Conservation (phyloP, 2,113 vertebrate species). For the Caracal caracal region DNA sequence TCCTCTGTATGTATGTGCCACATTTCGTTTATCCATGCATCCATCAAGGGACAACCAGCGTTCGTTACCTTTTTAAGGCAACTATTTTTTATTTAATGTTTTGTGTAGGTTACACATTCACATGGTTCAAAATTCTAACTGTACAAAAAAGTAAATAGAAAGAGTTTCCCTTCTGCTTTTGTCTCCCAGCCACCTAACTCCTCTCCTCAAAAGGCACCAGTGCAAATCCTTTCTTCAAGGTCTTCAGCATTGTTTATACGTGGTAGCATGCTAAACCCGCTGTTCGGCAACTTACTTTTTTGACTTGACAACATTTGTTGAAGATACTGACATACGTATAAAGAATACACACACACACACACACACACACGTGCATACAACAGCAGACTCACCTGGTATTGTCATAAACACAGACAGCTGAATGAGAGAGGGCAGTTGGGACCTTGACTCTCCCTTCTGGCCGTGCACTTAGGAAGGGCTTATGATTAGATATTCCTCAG, state of each 20-base stretch:
- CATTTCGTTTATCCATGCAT: not conserved
- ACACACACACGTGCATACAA: not conserved
- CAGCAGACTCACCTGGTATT: not conserved
- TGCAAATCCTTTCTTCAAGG: not conserved
- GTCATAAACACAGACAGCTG: not conserved
- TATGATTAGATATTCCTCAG: not conserved
- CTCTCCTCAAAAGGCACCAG: not conserved
- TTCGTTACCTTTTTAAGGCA: constrained; percentile 33
- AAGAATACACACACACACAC: not conserved
- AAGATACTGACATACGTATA: not conserved
- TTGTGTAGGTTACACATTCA: not conserved
- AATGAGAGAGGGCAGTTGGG: not conserved
- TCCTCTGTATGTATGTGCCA: not conserved
- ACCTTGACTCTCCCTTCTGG: not conserved
- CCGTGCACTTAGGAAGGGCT: not conserved
- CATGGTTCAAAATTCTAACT: not conserved
- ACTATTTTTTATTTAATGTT: not conserved
- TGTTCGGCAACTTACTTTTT: not conserved
- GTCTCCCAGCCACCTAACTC: not conserved
- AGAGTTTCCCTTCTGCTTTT: not conserved
- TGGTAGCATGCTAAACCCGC: not conserved
- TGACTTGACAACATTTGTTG: not conserved
- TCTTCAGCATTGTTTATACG: not conserved
- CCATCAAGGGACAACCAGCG: not conserved
- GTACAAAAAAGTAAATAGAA: not conserved